A percentile compares a stretch with the other conserved stretches of the same genome.
Conservation (phyloP, 2,888 invertebrate species). For the Drosophila paranaensis region DNA sequence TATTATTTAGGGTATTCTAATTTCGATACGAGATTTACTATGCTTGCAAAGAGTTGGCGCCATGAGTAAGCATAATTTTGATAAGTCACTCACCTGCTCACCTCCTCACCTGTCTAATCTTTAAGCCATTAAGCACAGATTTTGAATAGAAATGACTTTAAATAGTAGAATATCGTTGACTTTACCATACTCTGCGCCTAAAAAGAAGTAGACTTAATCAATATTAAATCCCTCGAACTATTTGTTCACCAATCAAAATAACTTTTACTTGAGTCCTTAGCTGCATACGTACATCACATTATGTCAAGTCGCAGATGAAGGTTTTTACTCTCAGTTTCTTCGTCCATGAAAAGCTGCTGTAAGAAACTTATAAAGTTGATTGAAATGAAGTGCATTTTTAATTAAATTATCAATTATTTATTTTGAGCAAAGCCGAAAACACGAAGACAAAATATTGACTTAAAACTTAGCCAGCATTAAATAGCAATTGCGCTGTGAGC, state of each 20-base stretch:
- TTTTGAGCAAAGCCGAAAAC: background rate
- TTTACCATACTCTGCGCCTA: no score
- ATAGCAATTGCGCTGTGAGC: background rate
- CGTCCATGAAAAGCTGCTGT: background rate
- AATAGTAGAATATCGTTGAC: no score
- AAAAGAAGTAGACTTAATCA: no score
- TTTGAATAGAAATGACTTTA: no score
- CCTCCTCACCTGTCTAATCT: no score
- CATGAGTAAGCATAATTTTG: background rate
- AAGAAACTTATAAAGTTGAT: background rate
- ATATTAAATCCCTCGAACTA: no score
- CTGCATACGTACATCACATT: background rate
- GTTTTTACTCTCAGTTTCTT: background rate
- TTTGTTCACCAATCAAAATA: no score
- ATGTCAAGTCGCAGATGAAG: background rate
- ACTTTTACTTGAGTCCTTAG: background rate
- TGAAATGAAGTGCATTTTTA: background rate
- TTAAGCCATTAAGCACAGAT: no score
- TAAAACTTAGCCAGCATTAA: background rate
- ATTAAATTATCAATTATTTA: background rate
- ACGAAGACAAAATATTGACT: background rate
- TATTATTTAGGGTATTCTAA: constrained; percentile 4
- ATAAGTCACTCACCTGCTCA: background rate
- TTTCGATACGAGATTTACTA: background rate
- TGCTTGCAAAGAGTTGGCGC: background rate